Evolutionary conservation across 2,888 invertebrate species (phyloP).

Genomic region (Hofmannophila pseudospretella): DNA sequence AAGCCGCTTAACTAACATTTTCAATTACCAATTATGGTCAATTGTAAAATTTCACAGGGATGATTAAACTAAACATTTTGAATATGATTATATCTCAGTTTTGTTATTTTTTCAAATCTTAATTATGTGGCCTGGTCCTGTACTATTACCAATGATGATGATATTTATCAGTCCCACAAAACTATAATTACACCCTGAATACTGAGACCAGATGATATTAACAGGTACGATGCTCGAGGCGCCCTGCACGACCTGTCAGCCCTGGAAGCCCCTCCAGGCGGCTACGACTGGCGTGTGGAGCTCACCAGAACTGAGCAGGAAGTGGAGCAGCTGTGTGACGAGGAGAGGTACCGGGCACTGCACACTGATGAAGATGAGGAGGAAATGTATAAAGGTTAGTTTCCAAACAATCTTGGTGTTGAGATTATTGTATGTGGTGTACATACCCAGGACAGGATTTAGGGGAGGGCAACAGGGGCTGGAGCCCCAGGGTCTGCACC

Average conservation of each 20-base stretch:
- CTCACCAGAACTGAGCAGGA: conserved; percentile 85
- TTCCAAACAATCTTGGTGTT: too few relatives aligned
- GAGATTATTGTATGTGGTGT: too few relatives aligned
- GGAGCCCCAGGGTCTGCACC: too few relatives aligned
- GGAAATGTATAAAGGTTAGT: conserved; percentile 90
- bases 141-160: neutral
- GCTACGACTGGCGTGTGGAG: conserved; percentile 79
- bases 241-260: conserved; percentile 90
- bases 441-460: too few relatives aligned
- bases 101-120: too few relatives aligned
- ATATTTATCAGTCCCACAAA: neutral
- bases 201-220: conserved; percentile 28
- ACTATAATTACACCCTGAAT: neutral
- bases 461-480: too few relatives aligned
- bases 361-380: conserved; percentile 93
- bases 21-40: too few relatives aligned
- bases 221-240: conserved; percentile 96
- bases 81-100: too few relatives aligned
- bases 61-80: too few relatives aligned
- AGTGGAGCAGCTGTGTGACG: conserved; percentile 95
- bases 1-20: too few relatives aligned
- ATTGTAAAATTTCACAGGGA: too few relatives aligned
- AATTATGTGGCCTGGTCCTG: neutral
- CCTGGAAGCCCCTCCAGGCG: conserved; percentile 89
- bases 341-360: conserved; percentile 94